A percentile compares a stretch with the other conserved stretches of the same genome.
Conservation (phyloP, 2,888 invertebrate genomes). For the Balanococcus diminutus region DNA sequence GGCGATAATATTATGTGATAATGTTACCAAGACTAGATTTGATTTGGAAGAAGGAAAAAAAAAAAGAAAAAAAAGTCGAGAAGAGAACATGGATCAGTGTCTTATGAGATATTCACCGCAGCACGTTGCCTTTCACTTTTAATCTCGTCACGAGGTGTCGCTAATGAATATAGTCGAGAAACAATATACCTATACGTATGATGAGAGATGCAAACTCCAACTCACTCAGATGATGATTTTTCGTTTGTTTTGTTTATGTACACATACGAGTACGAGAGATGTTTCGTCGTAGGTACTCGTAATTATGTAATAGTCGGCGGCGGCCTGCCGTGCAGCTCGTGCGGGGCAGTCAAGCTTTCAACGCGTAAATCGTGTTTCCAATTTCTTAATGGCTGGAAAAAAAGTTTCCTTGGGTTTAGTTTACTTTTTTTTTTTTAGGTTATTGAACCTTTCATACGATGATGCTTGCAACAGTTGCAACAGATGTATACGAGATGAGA, state of each 20-base stretch:
- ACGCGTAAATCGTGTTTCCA: background rate
- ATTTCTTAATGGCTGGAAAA: slow-evolving; percentile 1
- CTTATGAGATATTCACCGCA: slow-evolving; percentile 1
- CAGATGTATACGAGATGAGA: slow-evolving; percentile 9
- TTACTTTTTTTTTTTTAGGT: background rate
- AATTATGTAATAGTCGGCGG: slow-evolving; percentile 17
- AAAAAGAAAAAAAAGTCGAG: background rate
- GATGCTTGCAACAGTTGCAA: background rate
- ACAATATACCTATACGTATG: background rate
- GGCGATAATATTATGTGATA: background rate
- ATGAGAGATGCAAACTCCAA: background rate
- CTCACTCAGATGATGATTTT: background rate
- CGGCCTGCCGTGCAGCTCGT: background rate
- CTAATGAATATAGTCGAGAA: slow-evolving; percentile 10
- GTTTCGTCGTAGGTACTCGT: background rate
- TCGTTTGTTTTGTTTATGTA: background rate
- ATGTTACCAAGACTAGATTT: background rate
- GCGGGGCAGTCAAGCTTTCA: background rate
- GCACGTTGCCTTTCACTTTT: slow-evolving; percentile 2
- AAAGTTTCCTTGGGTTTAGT: background rate
- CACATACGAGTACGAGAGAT: background rate
- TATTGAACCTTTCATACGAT: background rate
- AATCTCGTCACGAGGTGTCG: slow-evolving; percentile 22
- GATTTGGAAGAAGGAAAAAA: background rate
- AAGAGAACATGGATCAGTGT: background rate